A percentile compares a stretch with the other conserved stretches of the same genome.
Conservation (phyloP, 35 echinoderm and acorn worm genomes). For the Ptychodera flava region DNA sequence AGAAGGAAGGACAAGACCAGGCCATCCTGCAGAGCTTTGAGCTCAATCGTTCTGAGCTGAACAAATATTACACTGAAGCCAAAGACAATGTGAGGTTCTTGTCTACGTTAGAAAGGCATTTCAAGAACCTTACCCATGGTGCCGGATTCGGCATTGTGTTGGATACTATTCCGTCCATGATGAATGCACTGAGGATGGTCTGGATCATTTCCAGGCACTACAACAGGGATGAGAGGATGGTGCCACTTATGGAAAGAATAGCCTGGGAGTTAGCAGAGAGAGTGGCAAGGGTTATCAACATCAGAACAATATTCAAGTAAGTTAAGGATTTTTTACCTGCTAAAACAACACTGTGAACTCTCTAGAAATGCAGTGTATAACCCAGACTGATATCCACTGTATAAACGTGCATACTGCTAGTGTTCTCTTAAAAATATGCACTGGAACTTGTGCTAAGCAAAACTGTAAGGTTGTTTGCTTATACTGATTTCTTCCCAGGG, state of each 20-base stretch:
- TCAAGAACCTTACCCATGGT: conserved; percentile 97
- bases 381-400: no score
- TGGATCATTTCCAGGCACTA: conserved; percentile 99
- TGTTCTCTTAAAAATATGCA: no score
- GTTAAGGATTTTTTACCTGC: conserved; percentile 13
- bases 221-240: conserved; percentile 97
- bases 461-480: no score
- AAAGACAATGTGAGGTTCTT: conserved; percentile 98
- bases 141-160: conserved; percentile 93
- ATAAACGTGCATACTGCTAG: no score
- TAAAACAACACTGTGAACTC: no score
- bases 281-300: conserved; percentile 98
- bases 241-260: conserved; percentile 98
- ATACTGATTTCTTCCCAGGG: conserved; percentile 61
- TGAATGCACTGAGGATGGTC: conserved; percentile 97
- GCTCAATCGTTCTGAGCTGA: conserved; percentile 79
- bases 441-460: no score
- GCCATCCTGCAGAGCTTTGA: conserved; percentile 97
- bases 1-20: conserved; percentile 86
- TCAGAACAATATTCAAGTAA: conserved; percentile 98
- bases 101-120: conserved; percentile 92
- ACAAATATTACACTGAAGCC: conserved; percentile 93
- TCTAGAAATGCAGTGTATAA: no score
- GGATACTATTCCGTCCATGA: conserved; percentile 97
- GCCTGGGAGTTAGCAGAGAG: conserved; percentile 97